Percentiles rank a stretch among this genome's conserved stretches.
Evolutionary conservation across 2,113 vertebrate species (phyloP).

Genomic region (Anolis carolinensis): DNA sequence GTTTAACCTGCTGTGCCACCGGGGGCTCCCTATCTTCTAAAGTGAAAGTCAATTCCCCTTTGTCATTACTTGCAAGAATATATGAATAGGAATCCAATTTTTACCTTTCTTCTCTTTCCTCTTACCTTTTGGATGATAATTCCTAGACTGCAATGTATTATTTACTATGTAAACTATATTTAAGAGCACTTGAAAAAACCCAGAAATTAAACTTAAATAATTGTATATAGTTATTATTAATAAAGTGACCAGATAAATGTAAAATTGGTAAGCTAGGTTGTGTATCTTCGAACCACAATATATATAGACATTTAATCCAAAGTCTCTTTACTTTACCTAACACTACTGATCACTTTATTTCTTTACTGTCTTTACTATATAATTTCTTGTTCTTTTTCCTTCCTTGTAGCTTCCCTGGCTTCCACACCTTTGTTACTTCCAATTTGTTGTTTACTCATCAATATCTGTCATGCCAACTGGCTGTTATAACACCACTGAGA

Average conservation of each 20-base stretch:
- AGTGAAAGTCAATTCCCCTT: neutral
- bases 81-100: too few species aligned
- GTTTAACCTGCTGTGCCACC: too few species aligned
- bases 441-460: conserved; percentile 21
- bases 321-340: neutral
- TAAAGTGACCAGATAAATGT: neutral
- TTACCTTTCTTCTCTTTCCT: too few species aligned
- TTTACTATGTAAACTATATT: too few species aligned
- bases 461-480: neutral
- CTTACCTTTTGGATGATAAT: too few species aligned
- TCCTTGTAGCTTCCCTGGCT: neutral
- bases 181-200: too few species aligned
- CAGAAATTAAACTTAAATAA: too few species aligned
- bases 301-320: neutral
- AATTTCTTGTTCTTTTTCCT: neutral
- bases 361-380: neutral
- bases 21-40: neutral
- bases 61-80: too few species aligned
- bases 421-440: neutral
- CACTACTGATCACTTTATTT: neutral
- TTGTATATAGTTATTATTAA: too few species aligned
- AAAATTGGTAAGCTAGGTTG: neutral
- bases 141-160: too few species aligned
- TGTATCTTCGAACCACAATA: neutral
- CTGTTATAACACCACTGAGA: neutral